A percentile compares a stretch with the other conserved stretches of the same genome.
Conservation (phyloP, 2,888 invertebrate species). For the Julus scanicus region DNA sequence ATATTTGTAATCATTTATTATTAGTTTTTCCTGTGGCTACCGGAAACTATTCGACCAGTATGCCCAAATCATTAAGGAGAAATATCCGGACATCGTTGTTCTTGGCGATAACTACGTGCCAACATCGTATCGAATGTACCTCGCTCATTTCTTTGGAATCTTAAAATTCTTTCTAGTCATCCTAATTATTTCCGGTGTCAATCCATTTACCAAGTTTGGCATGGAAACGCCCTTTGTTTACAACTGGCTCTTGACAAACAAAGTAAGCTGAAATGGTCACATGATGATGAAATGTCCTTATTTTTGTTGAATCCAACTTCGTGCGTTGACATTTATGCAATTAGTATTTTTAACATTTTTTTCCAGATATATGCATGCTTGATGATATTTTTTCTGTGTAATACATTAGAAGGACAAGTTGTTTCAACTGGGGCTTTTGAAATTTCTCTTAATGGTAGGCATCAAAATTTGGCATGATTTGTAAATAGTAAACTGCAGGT, state of each 20-base stretch:
- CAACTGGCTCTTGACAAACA: constrained; percentile 91
- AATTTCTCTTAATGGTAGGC: constrained; percentile 81
- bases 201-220: constrained; percentile 86
- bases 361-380: constrained; percentile 86
- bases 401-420: constrained; percentile 90
- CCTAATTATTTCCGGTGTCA: constrained; percentile 80
- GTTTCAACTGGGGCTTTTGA: constrained; percentile 90
- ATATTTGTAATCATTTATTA: not conserved
- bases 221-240: constrained; percentile 84
- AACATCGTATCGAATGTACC: constrained; percentile 82
- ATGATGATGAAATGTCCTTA: not conserved
- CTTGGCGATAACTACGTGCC: constrained; percentile 95
- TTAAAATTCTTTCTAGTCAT: constrained; percentile 88
- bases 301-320: too few species aligned
- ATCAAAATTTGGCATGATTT: too few species aligned
- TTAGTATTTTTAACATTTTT: constrained; percentile 26
- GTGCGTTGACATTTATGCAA: too few species aligned
- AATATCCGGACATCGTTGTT: constrained; percentile 91
- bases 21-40: constrained; percentile 98
- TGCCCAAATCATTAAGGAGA: constrained; percentile 85
- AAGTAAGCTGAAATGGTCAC: constrained; percentile 66
- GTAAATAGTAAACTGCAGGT: too few species aligned
- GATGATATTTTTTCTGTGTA: constrained; percentile 95
- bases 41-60: constrained; percentile 97
- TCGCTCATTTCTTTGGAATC: constrained; percentile 82